Evolutionary conservation across 1,140 invertebrate species (phyloP), one percentile per base, ranked within the genome.

Genomic region (Nymphalis io): DNA sequence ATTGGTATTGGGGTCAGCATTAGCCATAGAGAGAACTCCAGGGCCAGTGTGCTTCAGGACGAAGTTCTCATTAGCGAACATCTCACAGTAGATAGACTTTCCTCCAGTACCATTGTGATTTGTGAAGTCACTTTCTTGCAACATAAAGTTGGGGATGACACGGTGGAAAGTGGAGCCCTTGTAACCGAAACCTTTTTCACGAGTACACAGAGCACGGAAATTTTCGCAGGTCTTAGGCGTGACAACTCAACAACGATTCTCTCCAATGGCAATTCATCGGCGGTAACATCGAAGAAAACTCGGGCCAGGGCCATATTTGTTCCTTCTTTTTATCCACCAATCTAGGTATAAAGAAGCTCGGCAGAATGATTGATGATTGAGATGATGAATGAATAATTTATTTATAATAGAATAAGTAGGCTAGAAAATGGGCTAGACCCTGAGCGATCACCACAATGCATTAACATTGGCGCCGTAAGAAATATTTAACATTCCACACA

Each of bases 61-160:
- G 93, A 99, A 99, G 94, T 99, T 99, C 92, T 99, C 98, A 91
- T 99, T 98, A 39, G 94, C 95, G 90, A 99, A 99, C 92, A 98
- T 98, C 73, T 94, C 94, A n/a, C 98, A 98, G 80, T 98, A 99
- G 90, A 99, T 99, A 74, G 97, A 98, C 92, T 98, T 98, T 60
- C 98, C 98, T 63, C 98, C 98, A 91, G 98, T 99, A 85, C 98
- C 98, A 90, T 99, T 98, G 92, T 97, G 96, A 82, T 96, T 96
- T 69, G 98, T 99, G 85, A 99, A 99, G 87, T 99, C 98, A 74
- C 97, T 97, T 55, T 97, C 96, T 93, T 99, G 98, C 89, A 97
- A 97, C 98, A 99, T 99, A 93, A 99, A 99, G 87, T 98, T 98
- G 74, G 98, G 98, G 85, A 99, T 99, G 71, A 99, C 96, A 81